Base-by-base conservation (phyloP, 2,888 invertebrate genomes). In the Rotaria magnacalcarata region DNA sequence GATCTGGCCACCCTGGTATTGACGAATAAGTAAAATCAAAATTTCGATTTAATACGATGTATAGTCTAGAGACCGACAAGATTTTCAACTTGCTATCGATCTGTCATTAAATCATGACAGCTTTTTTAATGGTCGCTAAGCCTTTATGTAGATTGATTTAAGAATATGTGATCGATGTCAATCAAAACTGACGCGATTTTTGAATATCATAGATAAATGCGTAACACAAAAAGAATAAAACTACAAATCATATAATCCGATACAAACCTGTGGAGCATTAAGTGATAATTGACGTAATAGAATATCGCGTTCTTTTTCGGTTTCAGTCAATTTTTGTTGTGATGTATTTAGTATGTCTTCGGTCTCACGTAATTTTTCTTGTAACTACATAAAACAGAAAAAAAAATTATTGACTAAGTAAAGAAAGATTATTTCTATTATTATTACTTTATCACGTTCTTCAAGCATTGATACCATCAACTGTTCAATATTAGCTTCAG, bases 401-500 rank as follows among this genome's bases (percentile, higher is more conserved):
- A 19, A 80, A 80, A 3, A 52, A 52, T 52, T n/a, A n/a, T n/a
- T n/a, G 3, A 8, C 3, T 52, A 52, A 3, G 16, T 52, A 52
- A 16, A 16, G 14, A 16, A 16, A 52, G 16, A 52, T 52, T 52
- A 14, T 14, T 16, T 52, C 52, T 52, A 16, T 52, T 52, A 52
- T 54, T 8, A 54, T 27, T 54, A 86, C 86, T 56, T 98, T 98
- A 92, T 99, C 99, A 89, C 99, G 93, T 92, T 99, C 98, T 92
- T 99, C 99, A 90, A 99, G 93, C 97, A 99, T 99, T 89, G 97
- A 97, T 89, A 99, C 97, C 99, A 99, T 99, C 91, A 99, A 94
- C 93, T 99, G 97, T 92, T 99, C 98, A 92, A 98, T 96, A 93
- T 97, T 97, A 89, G 96, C 96, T 54, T 86, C 86, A n/a, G 85